Percentiles rank a stretch among this genome's conserved stretches.
Conservation (phyloP, 2,113 vertebrate genomes). For the Ceuthmochares aereus region DNA sequence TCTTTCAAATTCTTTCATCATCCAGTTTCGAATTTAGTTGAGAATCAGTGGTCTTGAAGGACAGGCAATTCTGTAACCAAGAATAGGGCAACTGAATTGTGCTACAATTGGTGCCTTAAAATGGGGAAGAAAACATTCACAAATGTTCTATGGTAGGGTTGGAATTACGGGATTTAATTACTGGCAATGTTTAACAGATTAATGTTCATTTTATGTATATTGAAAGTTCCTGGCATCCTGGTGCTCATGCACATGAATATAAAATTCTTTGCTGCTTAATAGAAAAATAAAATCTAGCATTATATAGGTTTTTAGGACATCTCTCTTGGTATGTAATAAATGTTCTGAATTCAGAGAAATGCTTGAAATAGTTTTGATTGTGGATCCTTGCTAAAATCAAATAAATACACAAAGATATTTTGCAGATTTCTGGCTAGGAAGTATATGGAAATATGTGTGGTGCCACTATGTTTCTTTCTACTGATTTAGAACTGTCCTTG, state of each 20-base stretch:
- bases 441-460: background rate
- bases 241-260: background rate
- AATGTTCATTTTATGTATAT: background rate
- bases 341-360: background rate
- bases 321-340: background rate
- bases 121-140: fast-evolving
- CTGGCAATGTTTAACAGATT: background rate
- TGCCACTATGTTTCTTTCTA: background rate
- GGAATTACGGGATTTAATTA: background rate
- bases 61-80: background rate
- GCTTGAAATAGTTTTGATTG: background rate
- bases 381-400: background rate
- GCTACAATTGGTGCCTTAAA: background rate
- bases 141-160: background rate
- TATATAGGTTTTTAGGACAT: constrained; percentile 46
- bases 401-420: background rate
- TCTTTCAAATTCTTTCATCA: background rate
- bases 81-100: background rate
- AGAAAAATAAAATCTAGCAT: constrained; percentile 9
- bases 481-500: background rate
- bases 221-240: background rate
- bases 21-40: background rate
- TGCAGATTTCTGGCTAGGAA: background rate
- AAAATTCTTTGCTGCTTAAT: background rate
- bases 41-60: background rate